Evolutionary conservation across 2,113 vertebrate species (phyloP).

Genomic region (Chaenogobius annularis): DNA sequence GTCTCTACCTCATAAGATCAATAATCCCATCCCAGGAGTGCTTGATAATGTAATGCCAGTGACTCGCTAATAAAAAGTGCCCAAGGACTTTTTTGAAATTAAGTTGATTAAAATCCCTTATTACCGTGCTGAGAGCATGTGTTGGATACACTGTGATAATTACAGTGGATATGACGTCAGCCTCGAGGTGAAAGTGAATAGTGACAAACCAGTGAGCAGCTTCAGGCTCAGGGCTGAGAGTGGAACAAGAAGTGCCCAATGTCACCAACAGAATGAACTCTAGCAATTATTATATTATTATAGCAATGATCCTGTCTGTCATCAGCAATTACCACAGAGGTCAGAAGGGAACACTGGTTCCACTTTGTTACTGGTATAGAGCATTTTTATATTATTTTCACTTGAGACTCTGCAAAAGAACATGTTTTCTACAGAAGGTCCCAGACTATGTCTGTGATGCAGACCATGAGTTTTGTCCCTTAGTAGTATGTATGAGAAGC

Average conservation of each 20-base stretch:
- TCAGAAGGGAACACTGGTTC: neutral
- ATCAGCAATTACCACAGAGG: slow-evolving; percentile 32
- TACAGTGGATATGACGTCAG: slow-evolving; percentile 40
- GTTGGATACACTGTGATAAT: slow-evolving; percentile 53
- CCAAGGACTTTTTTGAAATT: slow-evolving; percentile 51
- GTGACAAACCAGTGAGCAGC: slow-evolving; percentile 35
- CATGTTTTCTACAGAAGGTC: too few relatives aligned
- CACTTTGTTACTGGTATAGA: too few relatives aligned
- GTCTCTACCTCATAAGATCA: slow-evolving; percentile 19
- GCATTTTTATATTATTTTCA: too few relatives aligned
- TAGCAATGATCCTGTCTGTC: slow-evolving; percentile 22
- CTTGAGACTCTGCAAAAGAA: too few relatives aligned
- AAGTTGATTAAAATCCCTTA: slow-evolving; percentile 53
- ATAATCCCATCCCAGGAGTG: slow-evolving; percentile 23
- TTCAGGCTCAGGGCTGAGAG: slow-evolving; percentile 12
- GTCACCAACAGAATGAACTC: slow-evolving; percentile 37
- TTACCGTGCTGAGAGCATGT: slow-evolving; percentile 35
- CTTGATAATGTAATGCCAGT: slow-evolving; percentile 14
- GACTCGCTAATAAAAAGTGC: slow-evolving; percentile 27
- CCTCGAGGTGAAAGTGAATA: slow-evolving; percentile 41
- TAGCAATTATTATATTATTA: neutral
- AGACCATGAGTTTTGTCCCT: too few relatives aligned
- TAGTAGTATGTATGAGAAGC: neutral
- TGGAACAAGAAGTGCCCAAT: slow-evolving; percentile 29
- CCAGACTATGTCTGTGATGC: too few relatives aligned